Evolutionary conservation across 2,888 invertebrate genomes (phyloP), one percentile per base, ranked within the genome.

Genomic region (Netelia melanura): DNA sequence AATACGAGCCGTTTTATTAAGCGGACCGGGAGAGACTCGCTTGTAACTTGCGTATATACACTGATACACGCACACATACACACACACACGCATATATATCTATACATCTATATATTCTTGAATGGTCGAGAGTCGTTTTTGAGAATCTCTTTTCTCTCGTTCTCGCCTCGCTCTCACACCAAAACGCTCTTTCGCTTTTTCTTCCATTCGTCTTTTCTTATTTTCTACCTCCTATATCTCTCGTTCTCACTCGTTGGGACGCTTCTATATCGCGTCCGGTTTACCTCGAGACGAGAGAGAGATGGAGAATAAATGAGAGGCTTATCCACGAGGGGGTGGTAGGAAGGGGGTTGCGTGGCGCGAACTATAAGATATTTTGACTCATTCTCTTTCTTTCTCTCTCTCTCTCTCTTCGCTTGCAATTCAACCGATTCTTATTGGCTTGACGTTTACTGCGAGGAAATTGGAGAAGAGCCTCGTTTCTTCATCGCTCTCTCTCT

Each of bases 401-500:
- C 38, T 38, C 38, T 64, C 79, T 83, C 64, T 64, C 64, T 67
- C 54, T n/a, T 10, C 65, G 56, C 72, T 72, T 48, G 80, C 62
- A 38, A 61, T 43, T 81, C 70, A 72, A 62, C 30, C 84, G 64
- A 86, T 86, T 86, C 87, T 86, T 82, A 87, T 87, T 83, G 86
- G 71, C 84, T 86, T 78, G 90, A 90, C 90, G 86, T 90, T 90
- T 89, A 90, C 88, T 87, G 86, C 89, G 72, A 44, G 86, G 90
- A 90, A 90, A 90, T 90, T 90, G 89, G 90, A 90, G 90, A 90
- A 87, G 88, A 74, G 75, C 77, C 84, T 67, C 78, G 65, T 58
- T 65, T 48, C 81, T 74, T 70, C 54, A 77, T 79, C 72, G 72
- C 72, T 81, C 75, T 75, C 76, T 61, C 77, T 54, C 85, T 68